A percentile compares a stretch with the other conserved stretches of the same genome.
Conservation (phyloP, 2,888 invertebrate genomes). For the Dyspetes luteomarginatus region DNA sequence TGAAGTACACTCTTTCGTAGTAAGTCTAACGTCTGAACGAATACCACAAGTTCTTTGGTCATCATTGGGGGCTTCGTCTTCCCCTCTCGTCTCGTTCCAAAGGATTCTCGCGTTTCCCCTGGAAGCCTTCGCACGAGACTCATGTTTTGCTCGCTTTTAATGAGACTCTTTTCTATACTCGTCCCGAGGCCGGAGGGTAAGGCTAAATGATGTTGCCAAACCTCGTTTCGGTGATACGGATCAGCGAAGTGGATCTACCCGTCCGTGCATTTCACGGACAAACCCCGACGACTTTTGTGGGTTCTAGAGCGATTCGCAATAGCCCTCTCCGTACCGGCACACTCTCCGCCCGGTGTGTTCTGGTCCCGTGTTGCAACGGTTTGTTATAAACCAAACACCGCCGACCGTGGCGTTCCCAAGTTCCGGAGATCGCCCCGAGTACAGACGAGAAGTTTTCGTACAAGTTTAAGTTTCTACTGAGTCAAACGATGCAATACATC, state of each 20-base stretch:
- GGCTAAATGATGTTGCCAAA: slow-evolving; percentile 81
- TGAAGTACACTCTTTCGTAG: slow-evolving; percentile 22
- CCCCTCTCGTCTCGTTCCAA: slow-evolving; percentile 29
- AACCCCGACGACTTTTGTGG: slow-evolving; percentile 54
- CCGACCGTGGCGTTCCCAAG: slow-evolving; percentile 56
- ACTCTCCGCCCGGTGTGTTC: too few relatives aligned
- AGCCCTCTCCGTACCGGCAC: slow-evolving; percentile 56
- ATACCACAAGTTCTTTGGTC: slow-evolving; percentile 63
- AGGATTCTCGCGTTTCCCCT: slow-evolving; percentile 56
- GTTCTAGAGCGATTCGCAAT: slow-evolving; percentile 58
- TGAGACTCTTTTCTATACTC: slow-evolving; percentile 80
- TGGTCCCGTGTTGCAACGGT: slow-evolving; percentile 48
- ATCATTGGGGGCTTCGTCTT: slow-evolving; percentile 37
- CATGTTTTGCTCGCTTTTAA: slow-evolving; percentile 77
- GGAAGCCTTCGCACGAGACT: slow-evolving; percentile 66
- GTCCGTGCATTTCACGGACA: slow-evolving; percentile 64
- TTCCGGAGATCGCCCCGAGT: slow-evolving; percentile 54
- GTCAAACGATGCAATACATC: slow-evolving; percentile 16
- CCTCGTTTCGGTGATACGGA: slow-evolving; percentile 82
- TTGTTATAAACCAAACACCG: slow-evolving; percentile 42
- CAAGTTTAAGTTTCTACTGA: slow-evolving; percentile 60
- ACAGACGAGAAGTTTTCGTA: slow-evolving; percentile 57
- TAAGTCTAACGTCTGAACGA: slow-evolving; percentile 44
- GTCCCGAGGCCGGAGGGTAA: slow-evolving; percentile 66
- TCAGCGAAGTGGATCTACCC: slow-evolving; percentile 73